Conservation (phyloP, 2,888 invertebrate genomes). For the Volucella inflata region DNA sequence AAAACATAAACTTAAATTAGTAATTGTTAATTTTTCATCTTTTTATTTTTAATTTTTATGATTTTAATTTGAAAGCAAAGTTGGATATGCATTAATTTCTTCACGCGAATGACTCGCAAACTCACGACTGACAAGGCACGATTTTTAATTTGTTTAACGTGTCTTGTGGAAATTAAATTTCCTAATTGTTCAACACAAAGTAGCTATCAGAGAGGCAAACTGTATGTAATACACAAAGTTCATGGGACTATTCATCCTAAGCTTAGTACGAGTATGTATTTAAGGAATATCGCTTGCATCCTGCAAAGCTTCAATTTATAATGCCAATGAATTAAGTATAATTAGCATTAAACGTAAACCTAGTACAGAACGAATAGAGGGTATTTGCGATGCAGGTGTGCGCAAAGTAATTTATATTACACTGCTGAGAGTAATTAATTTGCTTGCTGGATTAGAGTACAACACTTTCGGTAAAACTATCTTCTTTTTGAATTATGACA, state of each 20-base stretch:
- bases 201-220: slow-evolving; percentile 13
- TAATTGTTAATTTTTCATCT: no score
- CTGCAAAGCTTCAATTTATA: slow-evolving; percentile 69
- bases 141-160: slow-evolving; percentile 55
- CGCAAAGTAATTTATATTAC: slow-evolving; percentile 73
- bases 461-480: slow-evolving; percentile 27
- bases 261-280: slow-evolving; percentile 38
- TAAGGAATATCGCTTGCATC: slow-evolving; percentile 65
- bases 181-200: slow-evolving; percentile 46
- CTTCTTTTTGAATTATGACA: slow-evolving; percentile 48
- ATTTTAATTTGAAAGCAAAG: no score
- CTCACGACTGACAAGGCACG: no score
- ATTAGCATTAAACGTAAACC: slow-evolving; percentile 68
- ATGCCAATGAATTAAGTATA: slow-evolving; percentile 71
- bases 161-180: slow-evolving; percentile 62
- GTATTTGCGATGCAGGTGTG: slow-evolving; percentile 69
- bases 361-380: slow-evolving; percentile 40
- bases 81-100: slow-evolving; percentile 11
- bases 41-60: no score
- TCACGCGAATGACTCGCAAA: slow-evolving; percentile 40
- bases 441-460: slow-evolving; percentile 59
- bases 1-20: no score
- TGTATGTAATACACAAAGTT: neutral
- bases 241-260: slow-evolving; percentile 24
- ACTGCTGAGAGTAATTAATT: slow-evolving; percentile 75